Evolutionary conservation across 1,140 invertebrate species (phyloP), one percentile per base, ranked within the genome.

Genomic region (Drosophila sp.): DNA sequence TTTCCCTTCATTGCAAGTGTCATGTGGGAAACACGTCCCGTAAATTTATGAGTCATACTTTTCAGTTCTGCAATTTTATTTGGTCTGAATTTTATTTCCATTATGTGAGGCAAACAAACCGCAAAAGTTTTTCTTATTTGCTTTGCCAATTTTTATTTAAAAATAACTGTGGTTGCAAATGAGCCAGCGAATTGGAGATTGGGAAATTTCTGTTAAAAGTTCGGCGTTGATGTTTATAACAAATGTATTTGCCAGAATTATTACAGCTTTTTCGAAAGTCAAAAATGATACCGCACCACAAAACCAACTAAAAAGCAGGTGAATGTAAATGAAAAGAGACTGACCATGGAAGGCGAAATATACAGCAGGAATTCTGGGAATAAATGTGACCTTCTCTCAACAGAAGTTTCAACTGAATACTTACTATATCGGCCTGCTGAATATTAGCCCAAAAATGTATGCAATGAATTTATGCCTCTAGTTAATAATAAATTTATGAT

Each of bases 1-100:
- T 14, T 53, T 1, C 46, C 57, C 56, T 51, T 65, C 16, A 51
- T 58, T 72, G 72, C 83, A 87, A 71, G 72, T 87, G 82, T 71
- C 82, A 72, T 72, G 21, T 41, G 81, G 81, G 78, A 87, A 87
- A 71, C 78, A 65, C 73, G 70, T 74, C 54, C 56, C 48, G 57
- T 78, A 75, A 87, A 87, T 87, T 87, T 89, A 87, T 87, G 82
- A 87, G 63, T 87, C 83, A 89, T 87, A 69, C 80, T 56, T 58
- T 78, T 74, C 48, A 66, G 41, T 54, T 84, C 48, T 67, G 54
- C 76, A 64, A 54, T 69, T 69, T 78, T 57, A 56, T 78, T 71
- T 72, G 27, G 18, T 21, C 62, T 54, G 67, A 34, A 56, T 72
- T 59, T 76, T 66, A 50, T 78, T 86, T 78, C 73, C 63, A 66